Conservation (phyloP, 2,113 vertebrate genomes). For the Brachyhypopomus gauderio region DNA sequence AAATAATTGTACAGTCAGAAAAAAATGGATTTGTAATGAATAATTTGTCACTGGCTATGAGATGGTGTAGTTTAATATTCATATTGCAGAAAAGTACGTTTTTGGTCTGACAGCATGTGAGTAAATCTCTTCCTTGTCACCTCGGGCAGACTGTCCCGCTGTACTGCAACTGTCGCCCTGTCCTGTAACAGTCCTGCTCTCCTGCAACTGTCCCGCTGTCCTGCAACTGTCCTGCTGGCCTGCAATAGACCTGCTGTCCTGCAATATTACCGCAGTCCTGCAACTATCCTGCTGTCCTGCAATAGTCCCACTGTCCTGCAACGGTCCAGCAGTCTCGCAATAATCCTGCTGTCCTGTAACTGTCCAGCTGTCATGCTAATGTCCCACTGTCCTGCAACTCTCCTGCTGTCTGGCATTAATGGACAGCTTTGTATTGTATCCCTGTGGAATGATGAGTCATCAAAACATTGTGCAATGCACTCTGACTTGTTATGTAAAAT, state of each 20-base stretch:
- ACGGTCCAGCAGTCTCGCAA: too few species aligned
- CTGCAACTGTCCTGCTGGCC: background rate
- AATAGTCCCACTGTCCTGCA: too few species aligned
- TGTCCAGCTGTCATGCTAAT: too few species aligned
- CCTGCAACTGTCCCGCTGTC: background rate
- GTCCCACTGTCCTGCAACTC: too few species aligned
- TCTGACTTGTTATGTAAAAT: too few species aligned
- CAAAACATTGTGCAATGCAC: too few species aligned
- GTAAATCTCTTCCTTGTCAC: background rate
- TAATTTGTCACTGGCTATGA: background rate
- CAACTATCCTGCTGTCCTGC: too few species aligned
- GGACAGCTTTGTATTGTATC: too few species aligned
- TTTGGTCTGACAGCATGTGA: background rate
- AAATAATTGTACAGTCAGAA: conserved; percentile 22
- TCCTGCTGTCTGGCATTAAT: too few species aligned
- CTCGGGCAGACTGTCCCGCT: background rate
- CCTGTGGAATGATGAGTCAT: too few species aligned
- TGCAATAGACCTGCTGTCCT: background rate
- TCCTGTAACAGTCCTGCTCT: background rate
- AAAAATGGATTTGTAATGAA: conserved; percentile 11
- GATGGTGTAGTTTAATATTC: background rate
- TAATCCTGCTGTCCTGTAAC: too few species aligned
- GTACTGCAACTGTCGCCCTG: background rate
- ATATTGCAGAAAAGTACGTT: background rate
- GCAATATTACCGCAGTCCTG: too few species aligned